Percentiles rank a stretch among this genome's conserved stretches.
These are phyloP conservation scores for Parotia lawesii DNA, from an alignment of 2,113 vertebrate genomes.

Conservation along the genomic window DNA sequence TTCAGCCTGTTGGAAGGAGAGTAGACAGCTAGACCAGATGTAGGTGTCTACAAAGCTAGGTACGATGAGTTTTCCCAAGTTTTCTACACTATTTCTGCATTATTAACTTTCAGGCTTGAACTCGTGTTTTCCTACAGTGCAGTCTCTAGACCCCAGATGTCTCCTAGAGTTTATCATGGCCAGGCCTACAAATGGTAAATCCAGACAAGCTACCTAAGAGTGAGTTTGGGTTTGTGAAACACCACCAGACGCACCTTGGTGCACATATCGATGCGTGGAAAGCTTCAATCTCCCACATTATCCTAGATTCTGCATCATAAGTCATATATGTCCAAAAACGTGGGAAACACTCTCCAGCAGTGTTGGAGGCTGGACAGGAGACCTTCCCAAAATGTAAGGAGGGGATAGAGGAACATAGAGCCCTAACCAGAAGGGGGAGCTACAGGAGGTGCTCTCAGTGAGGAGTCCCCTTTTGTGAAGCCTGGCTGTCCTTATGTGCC, in stretches of 20 bases:
- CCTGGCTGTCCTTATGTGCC: accelerated
- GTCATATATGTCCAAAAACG: neutral
- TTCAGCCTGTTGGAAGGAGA: neutral
- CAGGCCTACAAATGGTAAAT: neutral
- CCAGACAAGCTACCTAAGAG: neutral
- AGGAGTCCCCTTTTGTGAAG: neutral
- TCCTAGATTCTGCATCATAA: neutral
- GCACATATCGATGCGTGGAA: accelerated
- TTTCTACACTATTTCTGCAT: neutral
- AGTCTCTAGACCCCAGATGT: neutral
- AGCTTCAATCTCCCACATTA: neutral
- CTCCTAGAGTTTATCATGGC: neutral
- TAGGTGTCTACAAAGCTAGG: neutral
- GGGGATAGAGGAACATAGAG: neutral
- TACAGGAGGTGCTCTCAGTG: neutral
- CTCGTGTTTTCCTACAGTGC: neutral
- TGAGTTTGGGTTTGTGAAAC: neutral
- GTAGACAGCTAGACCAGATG: neutral
- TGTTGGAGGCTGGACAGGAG: neutral
- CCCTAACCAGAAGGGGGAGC: accelerated
- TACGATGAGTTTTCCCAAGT: neutral
- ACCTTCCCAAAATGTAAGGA: neutral
- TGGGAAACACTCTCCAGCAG: neutral
- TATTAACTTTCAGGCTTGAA: neutral
- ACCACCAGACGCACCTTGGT: accelerated